phyloP scores from a whole-genome alignment of 2,888 invertebrate genomes.

The Philereme vetulata region DNA sequence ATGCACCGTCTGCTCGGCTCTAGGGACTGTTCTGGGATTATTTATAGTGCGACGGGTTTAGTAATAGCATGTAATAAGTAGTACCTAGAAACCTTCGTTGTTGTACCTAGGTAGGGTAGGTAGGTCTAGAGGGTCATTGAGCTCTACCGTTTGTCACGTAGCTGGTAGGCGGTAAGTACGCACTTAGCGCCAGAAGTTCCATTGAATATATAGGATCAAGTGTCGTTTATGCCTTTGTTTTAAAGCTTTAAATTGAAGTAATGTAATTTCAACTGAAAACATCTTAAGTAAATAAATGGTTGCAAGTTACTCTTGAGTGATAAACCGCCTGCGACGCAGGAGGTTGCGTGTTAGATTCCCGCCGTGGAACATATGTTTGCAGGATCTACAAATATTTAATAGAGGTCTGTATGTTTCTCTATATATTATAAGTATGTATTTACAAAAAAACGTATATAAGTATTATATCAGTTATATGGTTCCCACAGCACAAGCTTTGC shows the following conservation, averaged over 20 bases:
- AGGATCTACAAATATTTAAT: too few species aligned
- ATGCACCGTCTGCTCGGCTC: slow-evolving; percentile 59
- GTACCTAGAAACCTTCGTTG: slow-evolving; percentile 18
- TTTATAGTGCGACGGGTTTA: slow-evolving; percentile 44
- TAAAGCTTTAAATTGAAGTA: slow-evolving; percentile 27
- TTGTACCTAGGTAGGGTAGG: slow-evolving; percentile 1
- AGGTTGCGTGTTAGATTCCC: too few species aligned
- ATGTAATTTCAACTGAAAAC: slow-evolving; percentile 6
- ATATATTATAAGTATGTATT: too few species aligned
- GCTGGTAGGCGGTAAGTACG: slow-evolving; percentile 25
- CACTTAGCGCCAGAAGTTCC: slow-evolving; percentile 25
- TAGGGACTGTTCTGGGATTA: slow-evolving; percentile 40
- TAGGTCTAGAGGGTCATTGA: slow-evolving; percentile 7
- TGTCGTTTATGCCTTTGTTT: slow-evolving; percentile 25
- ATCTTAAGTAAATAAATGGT: too few species aligned
- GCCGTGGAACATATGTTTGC: too few species aligned
- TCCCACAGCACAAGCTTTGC: too few species aligned
- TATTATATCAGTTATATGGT: too few species aligned
- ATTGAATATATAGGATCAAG: slow-evolving; percentile 27
- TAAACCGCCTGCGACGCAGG: too few species aligned
- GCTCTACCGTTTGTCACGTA: slow-evolving; percentile 15
- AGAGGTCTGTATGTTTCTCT: too few species aligned
- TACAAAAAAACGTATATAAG: too few species aligned
- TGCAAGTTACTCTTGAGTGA: too few species aligned
- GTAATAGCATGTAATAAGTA: slow-evolving; percentile 7